These are phyloP conservation scores for Endotricha flammealis DNA, from an alignment of 2,888 invertebrate species.

Conservation along the genomic window DNA sequence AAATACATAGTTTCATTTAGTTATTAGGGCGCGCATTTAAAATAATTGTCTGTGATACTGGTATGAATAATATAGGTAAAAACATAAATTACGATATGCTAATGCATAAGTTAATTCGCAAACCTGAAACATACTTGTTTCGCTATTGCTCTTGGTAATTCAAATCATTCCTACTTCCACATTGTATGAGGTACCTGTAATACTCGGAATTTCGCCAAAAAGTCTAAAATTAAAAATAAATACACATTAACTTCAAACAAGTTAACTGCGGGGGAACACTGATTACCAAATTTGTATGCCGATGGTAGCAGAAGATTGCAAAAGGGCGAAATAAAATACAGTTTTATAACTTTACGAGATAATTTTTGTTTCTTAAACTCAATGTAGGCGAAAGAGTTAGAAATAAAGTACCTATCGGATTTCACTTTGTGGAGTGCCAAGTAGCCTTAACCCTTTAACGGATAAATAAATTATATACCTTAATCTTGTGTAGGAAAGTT, in stretches of 20 bases:
- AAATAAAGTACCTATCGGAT: conserved; percentile 5
- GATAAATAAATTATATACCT: too few relatives aligned
- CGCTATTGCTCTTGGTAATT: too few relatives aligned
- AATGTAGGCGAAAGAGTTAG: conserved; percentile 8
- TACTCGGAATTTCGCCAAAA: neutral
- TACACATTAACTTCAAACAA: conserved; percentile 21
- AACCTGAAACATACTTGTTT: too few relatives aligned
- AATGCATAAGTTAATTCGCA: too few relatives aligned
- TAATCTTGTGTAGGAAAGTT: too few relatives aligned
- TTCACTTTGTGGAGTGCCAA: conserved; percentile 6
- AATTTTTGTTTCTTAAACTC: conserved; percentile 12
- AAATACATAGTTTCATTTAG: too few relatives aligned
- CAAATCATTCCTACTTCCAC: too few relatives aligned
- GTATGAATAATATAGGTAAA: too few relatives aligned
- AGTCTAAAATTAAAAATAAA: conserved; percentile 13
- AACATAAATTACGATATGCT: too few relatives aligned
- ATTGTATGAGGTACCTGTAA: too few relatives aligned
- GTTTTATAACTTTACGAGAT: conserved; percentile 16
- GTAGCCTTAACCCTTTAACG: neutral
- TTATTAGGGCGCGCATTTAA: too few relatives aligned
- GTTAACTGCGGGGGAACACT: conserved; percentile 18
- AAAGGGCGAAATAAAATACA: conserved; percentile 17
- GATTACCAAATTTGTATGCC: conserved; percentile 20
- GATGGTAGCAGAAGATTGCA: conserved; percentile 18
- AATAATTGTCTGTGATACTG: too few relatives aligned